These are phyloP conservation scores for Speoplatyrhinus poulsoni DNA, from an alignment of 2,113 vertebrate species.

Conservation along the genomic window DNA sequence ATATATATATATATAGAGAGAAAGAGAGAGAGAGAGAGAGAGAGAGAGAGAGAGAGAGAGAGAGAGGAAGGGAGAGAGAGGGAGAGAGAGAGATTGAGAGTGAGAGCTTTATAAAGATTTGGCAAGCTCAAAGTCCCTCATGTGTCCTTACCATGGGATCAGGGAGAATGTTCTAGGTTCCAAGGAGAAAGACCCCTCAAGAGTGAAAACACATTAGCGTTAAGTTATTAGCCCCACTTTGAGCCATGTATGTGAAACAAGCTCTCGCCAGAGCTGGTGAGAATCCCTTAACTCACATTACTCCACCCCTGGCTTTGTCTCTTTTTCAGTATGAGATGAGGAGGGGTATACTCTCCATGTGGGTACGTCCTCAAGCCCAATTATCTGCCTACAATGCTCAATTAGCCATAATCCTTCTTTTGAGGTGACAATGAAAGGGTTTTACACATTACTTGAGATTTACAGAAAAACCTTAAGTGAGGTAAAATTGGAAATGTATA, in stretches of 20 bases:
- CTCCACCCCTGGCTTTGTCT: slow-evolving; percentile 83
- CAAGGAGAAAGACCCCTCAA: slow-evolving; percentile 80
- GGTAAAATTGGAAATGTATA: slow-evolving; percentile 48
- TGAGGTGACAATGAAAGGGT: slow-evolving; percentile 72
- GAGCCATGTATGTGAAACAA: slow-evolving; percentile 84
- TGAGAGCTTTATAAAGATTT: slow-evolving; percentile 66
- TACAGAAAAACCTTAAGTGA: slow-evolving; percentile 47
- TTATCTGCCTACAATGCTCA: slow-evolving; percentile 84
- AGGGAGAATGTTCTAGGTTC: slow-evolving; percentile 79
- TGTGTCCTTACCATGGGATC: slow-evolving; percentile 77
- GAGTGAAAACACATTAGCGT: slow-evolving; percentile 81
- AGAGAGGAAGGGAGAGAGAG: slow-evolving; percentile 50
- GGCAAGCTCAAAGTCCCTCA: slow-evolving; percentile 73
- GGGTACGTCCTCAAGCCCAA: slow-evolving; percentile 87
- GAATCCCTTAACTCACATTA: slow-evolving; percentile 93
- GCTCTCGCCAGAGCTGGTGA: slow-evolving; percentile 85
- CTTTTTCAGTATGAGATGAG: slow-evolving; percentile 83
- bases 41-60: slow-evolving; percentile 23
- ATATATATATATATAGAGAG: background rate
- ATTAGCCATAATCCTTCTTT: slow-evolving; percentile 85
- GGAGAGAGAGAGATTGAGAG: slow-evolving; percentile 50
- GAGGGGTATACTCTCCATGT: slow-evolving; percentile 91
- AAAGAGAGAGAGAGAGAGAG: slow-evolving; percentile 51
- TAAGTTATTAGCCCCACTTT: slow-evolving; percentile 85
- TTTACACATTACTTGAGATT: slow-evolving; percentile 67